phyloP scores from a whole-genome alignment of 2,113 vertebrate species.

The rabbit (Oryctolagus cuniculus) region mOryCun1.1 NC_091433.1:165863501-165864000 shows the following conservation, averaged over 20 bases:
- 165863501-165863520: too few relatives aligned
- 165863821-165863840: slow-evolving; percentile 45
- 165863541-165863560: too few relatives aligned
- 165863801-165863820: slow-evolving; percentile 39
- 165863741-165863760: neutral
- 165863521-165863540: too few relatives aligned
- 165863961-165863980: slow-evolving; percentile 64
- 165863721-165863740: neutral
- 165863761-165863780: slow-evolving; percentile 52
- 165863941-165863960: slow-evolving; percentile 67
- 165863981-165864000: slow-evolving; percentile 79
- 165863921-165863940: slow-evolving; percentile 59
- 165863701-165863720: neutral
- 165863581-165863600: too few relatives aligned
- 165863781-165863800: neutral
- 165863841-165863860: slow-evolving; percentile 43
- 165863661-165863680: slow-evolving; percentile 33
- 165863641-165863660: slow-evolving; percentile 45
- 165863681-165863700: slow-evolving; percentile 14
- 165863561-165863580: too few relatives aligned
- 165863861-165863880: slow-evolving; percentile 30
- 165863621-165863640: neutral
- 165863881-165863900: slow-evolving; percentile 14
- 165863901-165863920: slow-evolving; percentile 61
- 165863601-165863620: neutral